A percentile compares a stretch with the other conserved stretches of the same genome.
These are phyloP conservation scores for Xylophagus ater DNA, from an alignment of 2,888 invertebrate genomes.

Conservation along the genomic window DNA sequence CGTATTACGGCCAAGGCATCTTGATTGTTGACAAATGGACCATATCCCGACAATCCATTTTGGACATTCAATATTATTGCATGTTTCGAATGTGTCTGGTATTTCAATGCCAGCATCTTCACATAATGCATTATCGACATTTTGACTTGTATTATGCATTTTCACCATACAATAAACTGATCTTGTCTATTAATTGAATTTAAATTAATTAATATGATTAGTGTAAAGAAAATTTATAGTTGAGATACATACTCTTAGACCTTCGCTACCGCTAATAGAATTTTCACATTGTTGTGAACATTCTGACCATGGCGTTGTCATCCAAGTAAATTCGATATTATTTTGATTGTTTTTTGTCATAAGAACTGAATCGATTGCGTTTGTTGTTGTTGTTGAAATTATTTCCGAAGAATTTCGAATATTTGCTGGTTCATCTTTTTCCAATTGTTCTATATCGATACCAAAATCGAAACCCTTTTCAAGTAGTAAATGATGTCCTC, in stretches of 20 bases:
- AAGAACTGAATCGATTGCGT: conserved; percentile 20
- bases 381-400: conserved; percentile 14
- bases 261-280: conserved; percentile 66
- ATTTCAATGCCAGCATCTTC: conserved; percentile 56
- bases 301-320: conserved; percentile 71
- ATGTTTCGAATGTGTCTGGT: conserved; percentile 52
- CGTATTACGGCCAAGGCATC: conserved; percentile 64
- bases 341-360: conserved; percentile 22
- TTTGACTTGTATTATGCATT: conserved; percentile 44
- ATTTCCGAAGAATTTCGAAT: conserved; percentile 23
- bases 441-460: conserved; percentile 33
- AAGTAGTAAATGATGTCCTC: conserved; percentile 55
- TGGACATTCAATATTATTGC: conserved; percentile 59
- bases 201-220: conserved; percentile 5
- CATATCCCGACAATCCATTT: conserved; percentile 60
- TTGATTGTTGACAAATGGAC: conserved; percentile 59
- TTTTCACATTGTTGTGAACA: conserved; percentile 75
- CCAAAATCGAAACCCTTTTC: conserved; percentile 39
- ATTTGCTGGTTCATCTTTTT: conserved; percentile 31
- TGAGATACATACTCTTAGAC: conserved; percentile 30
- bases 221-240: conserved; percentile 32
- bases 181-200: conserved; percentile 48
- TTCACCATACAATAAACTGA: conserved; percentile 59
- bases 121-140: conserved; percentile 54
- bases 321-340: conserved; percentile 62